Evolutionary conservation across 2,888 invertebrate species (phyloP), one percentile per base, ranked within the genome.

Genomic region (Volucella bombylans): DNA sequence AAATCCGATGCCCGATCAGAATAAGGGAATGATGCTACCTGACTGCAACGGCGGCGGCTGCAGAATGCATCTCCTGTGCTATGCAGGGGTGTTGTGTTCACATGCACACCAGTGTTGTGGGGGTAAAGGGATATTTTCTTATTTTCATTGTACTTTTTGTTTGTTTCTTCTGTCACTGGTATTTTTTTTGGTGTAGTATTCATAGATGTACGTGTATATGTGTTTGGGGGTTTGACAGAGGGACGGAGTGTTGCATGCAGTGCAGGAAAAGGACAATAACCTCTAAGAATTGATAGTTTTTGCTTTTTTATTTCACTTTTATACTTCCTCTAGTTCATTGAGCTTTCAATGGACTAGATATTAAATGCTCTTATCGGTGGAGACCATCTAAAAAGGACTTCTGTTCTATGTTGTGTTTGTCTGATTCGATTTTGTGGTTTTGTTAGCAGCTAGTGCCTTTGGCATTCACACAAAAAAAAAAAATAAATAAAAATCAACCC

Each of bases 351-450:
- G 67, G 39, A 54, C 71, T 67, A 67, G 55, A 57, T 73, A 57
- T 47, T 62, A 62, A 61, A 73, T 55, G 23, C 59, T 31, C 31
- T 4, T 31, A 6, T 31, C 31, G 4, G 31, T 31, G 2, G 31
- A 31, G 31, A 6, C 31, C 31, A 6, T 6, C 4, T 6, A 31
- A 31, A 31, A 6, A 31, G 4, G 31, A 31, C 31, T 6, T 31
- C 6, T 31, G 6, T 31, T 6, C 31, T 67, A 8, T 12, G 15
- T 47, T 71, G 45, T 61, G 61, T 54, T 73, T 82, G 74, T 55
- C 81, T 82, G 77, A 82, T 82, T 82, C 78, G 78, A 78, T 78
- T 82, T 78, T 64, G 82, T 14, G 82, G 82, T 73, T 82, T 78
- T 78, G 77, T 49, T 71, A 59, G 71, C 2, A 8, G 57, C 68